phyloP scores from a whole-genome alignment of 2,113 vertebrate species.

The Phylloscopus trochilus region DNA sequence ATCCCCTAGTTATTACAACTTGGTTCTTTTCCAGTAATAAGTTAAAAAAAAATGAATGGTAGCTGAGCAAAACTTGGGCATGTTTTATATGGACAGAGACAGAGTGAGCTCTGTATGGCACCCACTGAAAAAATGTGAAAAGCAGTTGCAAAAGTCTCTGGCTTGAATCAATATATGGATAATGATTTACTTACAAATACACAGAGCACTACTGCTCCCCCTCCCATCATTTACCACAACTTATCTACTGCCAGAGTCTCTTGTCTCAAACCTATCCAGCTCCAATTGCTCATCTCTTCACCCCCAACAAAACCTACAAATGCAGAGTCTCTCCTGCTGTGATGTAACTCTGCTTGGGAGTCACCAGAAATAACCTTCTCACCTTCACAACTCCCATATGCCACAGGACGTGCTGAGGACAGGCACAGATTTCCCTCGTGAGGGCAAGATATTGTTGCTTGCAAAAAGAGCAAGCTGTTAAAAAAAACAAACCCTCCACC shows the following conservation, averaged over 20 bases:
- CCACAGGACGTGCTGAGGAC: background rate
- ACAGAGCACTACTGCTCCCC: background rate
- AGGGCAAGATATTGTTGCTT: background rate
- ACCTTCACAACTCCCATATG: background rate
- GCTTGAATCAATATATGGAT: background rate
- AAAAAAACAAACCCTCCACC: background rate
- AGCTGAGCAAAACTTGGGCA: background rate
- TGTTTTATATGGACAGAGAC: background rate
- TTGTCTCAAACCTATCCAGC: background rate
- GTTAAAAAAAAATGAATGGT: background rate
- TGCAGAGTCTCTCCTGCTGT: background rate
- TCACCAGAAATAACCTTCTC: background rate
- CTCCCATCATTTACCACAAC: background rate
- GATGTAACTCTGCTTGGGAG: background rate
- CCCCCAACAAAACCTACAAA: background rate
- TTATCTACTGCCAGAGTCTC: background rate
- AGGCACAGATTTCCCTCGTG: background rate
- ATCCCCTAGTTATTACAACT: background rate
- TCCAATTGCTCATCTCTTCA: background rate
- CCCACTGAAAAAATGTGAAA: background rate
- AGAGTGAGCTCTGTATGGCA: background rate
- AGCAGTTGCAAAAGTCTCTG: background rate
- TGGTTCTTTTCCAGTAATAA: background rate
- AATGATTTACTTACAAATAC: constrained; percentile 1
- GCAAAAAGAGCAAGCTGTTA: background rate